Conservation (phyloP, 2,797 vertebrate genomes). For the Thalassophryne amazonica region DNA sequence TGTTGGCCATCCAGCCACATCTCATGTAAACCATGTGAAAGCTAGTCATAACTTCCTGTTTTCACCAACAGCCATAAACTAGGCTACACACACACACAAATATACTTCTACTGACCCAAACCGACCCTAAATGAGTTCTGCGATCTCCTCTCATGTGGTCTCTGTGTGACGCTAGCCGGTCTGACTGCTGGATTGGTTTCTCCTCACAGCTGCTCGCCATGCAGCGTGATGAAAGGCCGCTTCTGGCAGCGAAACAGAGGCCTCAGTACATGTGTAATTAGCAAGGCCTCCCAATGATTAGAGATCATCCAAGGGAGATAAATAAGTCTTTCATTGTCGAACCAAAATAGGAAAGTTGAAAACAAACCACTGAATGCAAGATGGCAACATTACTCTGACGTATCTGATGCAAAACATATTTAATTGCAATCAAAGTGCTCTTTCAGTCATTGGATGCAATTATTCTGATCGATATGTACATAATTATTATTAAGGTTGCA, state of each 20-base stretch:
- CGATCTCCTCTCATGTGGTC: conserved; percentile 75
- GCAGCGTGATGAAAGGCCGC: conserved; percentile 71
- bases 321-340: conserved; percentile 39
- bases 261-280: conserved; percentile 70
- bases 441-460: conserved; percentile 53
- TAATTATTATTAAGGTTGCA: conserved; percentile 26
- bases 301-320: conserved; percentile 52
- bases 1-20: conserved; percentile 27
- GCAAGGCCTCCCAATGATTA: conserved; percentile 62
- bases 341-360: conserved; percentile 54
- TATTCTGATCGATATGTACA: conserved; percentile 60
- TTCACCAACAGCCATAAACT: conserved; percentile 69
- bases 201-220: conserved; percentile 73
- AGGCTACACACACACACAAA: conserved; percentile 45
- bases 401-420: conserved; percentile 60
- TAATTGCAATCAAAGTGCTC: conserved; percentile 65
- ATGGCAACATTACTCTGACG: conserved; percentile 26
- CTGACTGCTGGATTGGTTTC: conserved; percentile 56
- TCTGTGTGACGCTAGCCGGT: conserved; percentile 61
- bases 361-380: conserved; percentile 44
- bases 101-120: conserved; percentile 60
- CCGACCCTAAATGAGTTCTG: conserved; percentile 59
- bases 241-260: conserved; percentile 53
- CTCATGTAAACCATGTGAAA: conserved; percentile 69
- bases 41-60: conserved; percentile 77